A percentile compares a stretch with the other conserved stretches of the same genome.
Conservation (phyloP, 2,797 vertebrate genomes). For the Eospalax fontanierii region DNA sequence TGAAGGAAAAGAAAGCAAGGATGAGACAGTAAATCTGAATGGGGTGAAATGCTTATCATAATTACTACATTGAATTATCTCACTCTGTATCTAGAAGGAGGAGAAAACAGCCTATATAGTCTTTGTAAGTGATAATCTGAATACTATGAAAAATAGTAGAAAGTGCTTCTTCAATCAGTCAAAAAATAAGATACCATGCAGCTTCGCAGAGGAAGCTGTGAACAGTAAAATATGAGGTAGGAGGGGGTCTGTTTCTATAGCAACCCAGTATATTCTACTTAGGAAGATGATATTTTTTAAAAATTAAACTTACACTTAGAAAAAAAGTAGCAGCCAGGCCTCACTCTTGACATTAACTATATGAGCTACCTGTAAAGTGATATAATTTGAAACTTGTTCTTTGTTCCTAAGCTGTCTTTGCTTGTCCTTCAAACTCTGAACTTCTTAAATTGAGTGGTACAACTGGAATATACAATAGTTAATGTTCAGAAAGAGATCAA, state of each 20-base stretch:
- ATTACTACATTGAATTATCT: slow-evolving; percentile 81
- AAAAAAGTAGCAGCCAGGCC: slow-evolving; percentile 77
- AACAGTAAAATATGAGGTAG: slow-evolving; percentile 81
- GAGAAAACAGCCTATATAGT: slow-evolving; percentile 80
- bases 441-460: slow-evolving; percentile 65
- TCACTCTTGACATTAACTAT: slow-evolving; percentile 65
- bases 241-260: slow-evolving; percentile 87
- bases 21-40: slow-evolving; percentile 80
- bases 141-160: slow-evolving; percentile 62
- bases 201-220: slow-evolving; percentile 73
- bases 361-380: slow-evolving; percentile 72
- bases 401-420: background rate
- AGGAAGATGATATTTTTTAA: slow-evolving; percentile 66
- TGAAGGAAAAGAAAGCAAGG: slow-evolving; percentile 82
- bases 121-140: slow-evolving; percentile 75
- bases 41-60: slow-evolving; percentile 85
- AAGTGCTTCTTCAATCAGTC: slow-evolving; percentile 76
- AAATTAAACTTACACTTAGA: slow-evolving; percentile 80
- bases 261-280: slow-evolving; percentile 80
- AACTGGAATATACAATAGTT: background rate
- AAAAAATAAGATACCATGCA: slow-evolving; percentile 69
- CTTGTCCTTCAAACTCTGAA: slow-evolving; percentile 15
- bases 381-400: slow-evolving; percentile 67
- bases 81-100: slow-evolving; percentile 74
- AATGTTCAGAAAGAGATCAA: slow-evolving; percentile 67